These are phyloP conservation scores for Celastrina argiolus DNA, from an alignment of 2,888 invertebrate genomes.

Conservation along the genomic window DNA sequence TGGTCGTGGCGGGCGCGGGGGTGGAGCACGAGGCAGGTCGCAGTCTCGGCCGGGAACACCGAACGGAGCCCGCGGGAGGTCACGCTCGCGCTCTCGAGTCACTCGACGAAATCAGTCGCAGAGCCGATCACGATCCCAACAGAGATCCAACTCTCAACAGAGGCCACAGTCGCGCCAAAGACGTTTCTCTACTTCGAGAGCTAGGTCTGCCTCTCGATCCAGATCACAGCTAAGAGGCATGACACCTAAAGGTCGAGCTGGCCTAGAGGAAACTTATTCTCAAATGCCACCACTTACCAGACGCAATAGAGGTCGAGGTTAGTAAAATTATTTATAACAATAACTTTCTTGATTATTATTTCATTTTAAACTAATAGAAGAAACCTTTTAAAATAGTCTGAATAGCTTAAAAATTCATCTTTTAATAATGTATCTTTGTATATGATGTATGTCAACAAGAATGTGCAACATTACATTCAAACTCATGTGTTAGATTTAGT, in stretches of 20 bases:
- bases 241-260: slow-evolving; percentile 65
- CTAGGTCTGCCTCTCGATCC: slow-evolving; percentile 56
- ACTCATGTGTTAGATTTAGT: neutral
- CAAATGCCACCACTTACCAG: slow-evolving; percentile 53
- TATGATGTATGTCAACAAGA: neutral
- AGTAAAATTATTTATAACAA: neutral
- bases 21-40: slow-evolving; percentile 47
- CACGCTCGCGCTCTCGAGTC: slow-evolving; percentile 34
- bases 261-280: slow-evolving; percentile 49
- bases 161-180: slow-evolving; percentile 38
- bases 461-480: neutral
- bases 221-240: slow-evolving; percentile 56
- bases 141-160: slow-evolving; percentile 40
- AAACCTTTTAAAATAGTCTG: too few relatives aligned
- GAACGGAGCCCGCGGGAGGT: slow-evolving; percentile 35
- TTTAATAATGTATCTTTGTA: too few relatives aligned
- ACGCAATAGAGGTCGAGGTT: slow-evolving; percentile 48
- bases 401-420: too few relatives aligned
- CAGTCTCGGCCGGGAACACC: slow-evolving; percentile 31
- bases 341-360: too few relatives aligned
- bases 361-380: too few relatives aligned
- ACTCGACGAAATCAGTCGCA: slow-evolving; percentile 35
- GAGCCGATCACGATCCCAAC: slow-evolving; percentile 44
- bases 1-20: slow-evolving; percentile 42
- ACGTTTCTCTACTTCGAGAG: slow-evolving; percentile 49